These are phyloP conservation scores for Caenorhabditis sulstoni DNA, from an alignment of 2,888 invertebrate species.

Conservation along the genomic window DNA sequence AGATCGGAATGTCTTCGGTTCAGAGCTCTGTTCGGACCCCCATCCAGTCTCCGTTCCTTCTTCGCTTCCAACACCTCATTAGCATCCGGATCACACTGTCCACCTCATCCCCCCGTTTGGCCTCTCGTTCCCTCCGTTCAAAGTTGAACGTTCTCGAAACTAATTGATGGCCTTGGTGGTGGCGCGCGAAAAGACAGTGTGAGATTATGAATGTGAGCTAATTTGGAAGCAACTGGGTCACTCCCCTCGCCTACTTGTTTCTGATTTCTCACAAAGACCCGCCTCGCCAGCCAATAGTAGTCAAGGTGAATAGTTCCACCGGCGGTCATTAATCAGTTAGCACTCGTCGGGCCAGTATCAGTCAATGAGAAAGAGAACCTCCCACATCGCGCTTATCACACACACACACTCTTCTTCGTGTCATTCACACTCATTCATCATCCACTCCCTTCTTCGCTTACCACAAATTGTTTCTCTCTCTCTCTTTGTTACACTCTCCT, in stretches of 20 bases:
- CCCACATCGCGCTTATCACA: conserved; percentile 37
- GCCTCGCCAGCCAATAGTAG: too few relatives aligned
- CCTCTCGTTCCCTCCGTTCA: conserved; percentile 3
- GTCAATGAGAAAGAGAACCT: conserved; percentile 32
- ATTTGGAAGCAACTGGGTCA: conserved; percentile 32
- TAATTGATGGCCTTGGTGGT: conserved; percentile 52
- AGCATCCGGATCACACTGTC: too few relatives aligned
- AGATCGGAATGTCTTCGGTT: too few relatives aligned
- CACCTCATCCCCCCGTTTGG: too few relatives aligned
- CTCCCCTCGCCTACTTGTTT: neutral
- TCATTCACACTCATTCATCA: neutral
- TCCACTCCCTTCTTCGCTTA: neutral
- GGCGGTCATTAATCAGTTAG: conserved; percentile 44
- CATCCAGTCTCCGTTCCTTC: neutral
- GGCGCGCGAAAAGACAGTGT: conserved; percentile 9
- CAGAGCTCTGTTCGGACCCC: too few relatives aligned
- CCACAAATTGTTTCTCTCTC: conserved; percentile 7
- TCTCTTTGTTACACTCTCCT: conserved; percentile 14
- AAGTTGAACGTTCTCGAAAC: conserved; percentile 41
- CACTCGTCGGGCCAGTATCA: conserved; percentile 14
- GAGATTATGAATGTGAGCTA: conserved; percentile 58
- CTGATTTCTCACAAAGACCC: neutral
- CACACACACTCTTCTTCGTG: neutral
- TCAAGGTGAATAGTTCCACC: conserved; percentile 19
- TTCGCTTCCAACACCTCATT: neutral